Base-by-base conservation (phyloP, 1,140 invertebrate genomes). In the Hormaphis cornu region DNA sequence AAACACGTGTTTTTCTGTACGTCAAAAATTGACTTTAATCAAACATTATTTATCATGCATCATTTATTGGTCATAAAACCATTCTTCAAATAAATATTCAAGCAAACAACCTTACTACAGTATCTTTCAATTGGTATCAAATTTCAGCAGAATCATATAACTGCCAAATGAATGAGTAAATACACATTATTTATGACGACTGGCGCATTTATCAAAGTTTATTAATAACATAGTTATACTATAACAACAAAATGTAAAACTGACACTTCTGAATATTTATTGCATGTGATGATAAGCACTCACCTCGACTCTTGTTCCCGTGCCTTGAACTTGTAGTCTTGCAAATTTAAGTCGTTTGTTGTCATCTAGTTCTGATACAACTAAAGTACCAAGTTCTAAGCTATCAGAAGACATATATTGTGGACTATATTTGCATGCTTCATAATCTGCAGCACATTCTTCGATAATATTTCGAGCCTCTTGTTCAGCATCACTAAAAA, bases 361-460 rank as follows among this genome's bases (percentile, higher is more conserved):
- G 77, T 97, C 93, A 73, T 95, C 89, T 52, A 83, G 85, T 73
- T 90, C 87, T 54, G 87, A 84, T 20, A 87, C 84, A 3, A 97
- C 81, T 56, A 94, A 81, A 2, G 91, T 89, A 40, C 87, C 91
- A 6, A 91, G 88, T 76, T 95, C 93, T 9, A 97, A 78, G 26
- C 89, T 84, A 28, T 82, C 80, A 6, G 82, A 78, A 14, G 77
- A 73, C 37, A 95, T 76, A 71, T 91, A 87, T 71, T 78, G 80
- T 0, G 96, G 96, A 75, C 88, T 93, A 78, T 97, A 98, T 28
- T 84, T 81, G 7, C 91, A 93, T 18, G 82, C 75, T 69, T 85
- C 82, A 78, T 95, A 98, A 42, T 90, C 85, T 22, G 83, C 77
- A 73, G 87, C 83, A 69, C 81, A 87, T 75, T 85, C 85, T 30